Evolutionary conservation across 2,797 vertebrate genomes (phyloP).

Genomic region (Acrocephalus scirpaceus): DNA sequence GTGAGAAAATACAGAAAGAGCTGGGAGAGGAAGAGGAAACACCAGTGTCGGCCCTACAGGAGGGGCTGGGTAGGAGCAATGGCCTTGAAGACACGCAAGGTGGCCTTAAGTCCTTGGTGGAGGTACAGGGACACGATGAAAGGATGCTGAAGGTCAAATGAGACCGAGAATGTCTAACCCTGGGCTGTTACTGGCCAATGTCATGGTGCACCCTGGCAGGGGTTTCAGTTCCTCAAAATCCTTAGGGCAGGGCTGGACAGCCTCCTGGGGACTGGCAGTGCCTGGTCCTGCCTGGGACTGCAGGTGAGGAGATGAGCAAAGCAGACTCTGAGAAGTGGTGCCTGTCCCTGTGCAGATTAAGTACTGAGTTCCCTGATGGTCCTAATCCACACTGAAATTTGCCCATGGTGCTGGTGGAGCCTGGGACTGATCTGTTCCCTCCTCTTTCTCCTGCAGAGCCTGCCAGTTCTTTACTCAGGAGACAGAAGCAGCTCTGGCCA

Average conservation of each 20-base stretch:
- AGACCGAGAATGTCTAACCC: background rate
- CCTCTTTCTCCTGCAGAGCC: background rate
- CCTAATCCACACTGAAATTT: rapidly evolving
- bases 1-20: background rate
- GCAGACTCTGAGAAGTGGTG: background rate
- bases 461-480: background rate
- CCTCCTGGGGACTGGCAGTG: background rate
- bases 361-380: background rate
- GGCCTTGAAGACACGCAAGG: background rate
- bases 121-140: background rate
- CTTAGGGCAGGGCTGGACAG: background rate
- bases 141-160: background rate
- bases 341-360: background rate
- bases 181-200: background rate
- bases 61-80: background rate
- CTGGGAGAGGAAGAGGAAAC: background rate
- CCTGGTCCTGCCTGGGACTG: background rate
- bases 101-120: too few relatives aligned
- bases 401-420: background rate
- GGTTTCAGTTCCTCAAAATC: background rate
- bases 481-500: background rate
- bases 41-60: background rate
- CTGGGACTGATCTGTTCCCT: background rate
- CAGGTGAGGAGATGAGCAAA: rapidly evolving
- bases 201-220: background rate